Evolutionary conservation across 2,797 vertebrate genomes (phyloP).

Genomic region (Tympanoctomys barrerae): DNA sequence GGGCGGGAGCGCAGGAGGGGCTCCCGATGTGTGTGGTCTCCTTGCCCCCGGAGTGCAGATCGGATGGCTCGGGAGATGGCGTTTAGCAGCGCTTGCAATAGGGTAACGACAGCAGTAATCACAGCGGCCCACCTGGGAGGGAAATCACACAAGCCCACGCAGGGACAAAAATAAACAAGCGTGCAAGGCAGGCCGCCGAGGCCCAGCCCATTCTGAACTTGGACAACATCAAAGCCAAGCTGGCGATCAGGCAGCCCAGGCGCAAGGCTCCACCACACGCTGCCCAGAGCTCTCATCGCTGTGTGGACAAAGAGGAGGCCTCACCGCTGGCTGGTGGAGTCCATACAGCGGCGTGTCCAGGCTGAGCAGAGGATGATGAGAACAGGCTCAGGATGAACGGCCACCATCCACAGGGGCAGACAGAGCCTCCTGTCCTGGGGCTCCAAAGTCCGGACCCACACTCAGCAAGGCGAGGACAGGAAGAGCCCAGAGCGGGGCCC

Average conservation of each 20-base stretch:
- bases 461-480: too few relatives aligned
- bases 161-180: conserved; percentile 79
- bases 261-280: conserved; percentile 52
- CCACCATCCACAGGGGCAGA: too few relatives aligned
- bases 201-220: conserved; percentile 64
- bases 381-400: neutral
- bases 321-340: fast-evolving
- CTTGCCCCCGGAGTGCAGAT: neutral
- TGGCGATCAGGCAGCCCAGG: conserved; percentile 57
- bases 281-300: conserved; percentile 15
- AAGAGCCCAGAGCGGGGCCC: neutral
- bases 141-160: conserved; percentile 68
- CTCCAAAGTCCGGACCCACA: neutral
- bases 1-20: neutral
- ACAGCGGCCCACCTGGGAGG: conserved; percentile 73
- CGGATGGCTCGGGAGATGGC: conserved; percentile 31
- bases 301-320: neutral
- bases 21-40: conserved; percentile 38
- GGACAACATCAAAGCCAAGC: conserved; percentile 71
- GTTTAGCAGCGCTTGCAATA: conserved; percentile 73
- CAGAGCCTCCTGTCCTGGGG: neutral
- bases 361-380: fast-evolving
- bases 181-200: conserved; percentile 2
- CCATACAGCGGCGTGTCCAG: neutral
- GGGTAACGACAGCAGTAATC: conserved; percentile 75